These are phyloP conservation scores for Clepsis dumicolana DNA, from an alignment of 2,888 invertebrate species.

Conservation along the genomic window DNA sequence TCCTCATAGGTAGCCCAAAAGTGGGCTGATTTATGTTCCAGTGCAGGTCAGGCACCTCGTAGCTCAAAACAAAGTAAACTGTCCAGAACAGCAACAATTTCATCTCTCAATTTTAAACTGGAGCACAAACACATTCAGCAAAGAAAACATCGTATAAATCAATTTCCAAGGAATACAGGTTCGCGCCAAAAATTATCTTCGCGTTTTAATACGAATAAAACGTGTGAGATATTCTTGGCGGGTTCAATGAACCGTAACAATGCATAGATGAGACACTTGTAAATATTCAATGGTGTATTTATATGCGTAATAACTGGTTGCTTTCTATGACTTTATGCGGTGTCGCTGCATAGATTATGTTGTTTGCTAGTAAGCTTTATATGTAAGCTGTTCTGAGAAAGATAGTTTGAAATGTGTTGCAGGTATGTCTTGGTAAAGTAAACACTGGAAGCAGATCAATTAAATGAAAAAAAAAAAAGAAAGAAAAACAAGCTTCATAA, in stretches of 20 bases:
- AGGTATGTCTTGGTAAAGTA: too few relatives aligned
- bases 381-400: neutral
- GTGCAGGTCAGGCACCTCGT: neutral
- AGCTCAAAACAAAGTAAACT: neutral
- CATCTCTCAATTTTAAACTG: slow-evolving; percentile 1
- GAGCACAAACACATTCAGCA: neutral
- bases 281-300: slow-evolving; percentile 40
- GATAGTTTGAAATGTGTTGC: neutral
- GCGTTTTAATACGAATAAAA: slow-evolving; percentile 27
- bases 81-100: neutral
- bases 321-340: slow-evolving; percentile 34
- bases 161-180: slow-evolving; percentile 13
- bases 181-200: slow-evolving; percentile 27
- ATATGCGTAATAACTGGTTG: slow-evolving; percentile 42
- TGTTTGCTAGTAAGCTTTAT: slow-evolving; percentile 1
- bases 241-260: slow-evolving; percentile 34
- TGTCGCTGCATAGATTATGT: slow-evolving; percentile 34
- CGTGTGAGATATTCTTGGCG: slow-evolving; percentile 29
- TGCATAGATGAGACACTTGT: slow-evolving; percentile 41
- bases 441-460: too few relatives aligned
- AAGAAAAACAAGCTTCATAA: too few relatives aligned
- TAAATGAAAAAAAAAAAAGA: too few relatives aligned
- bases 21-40: neutral
- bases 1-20: too few relatives aligned
- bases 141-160: slow-evolving; percentile 16